These are phyloP conservation scores for Melospiza georgiana DNA, from an alignment of 2,113 vertebrate species.

Conservation along the genomic window DNA sequence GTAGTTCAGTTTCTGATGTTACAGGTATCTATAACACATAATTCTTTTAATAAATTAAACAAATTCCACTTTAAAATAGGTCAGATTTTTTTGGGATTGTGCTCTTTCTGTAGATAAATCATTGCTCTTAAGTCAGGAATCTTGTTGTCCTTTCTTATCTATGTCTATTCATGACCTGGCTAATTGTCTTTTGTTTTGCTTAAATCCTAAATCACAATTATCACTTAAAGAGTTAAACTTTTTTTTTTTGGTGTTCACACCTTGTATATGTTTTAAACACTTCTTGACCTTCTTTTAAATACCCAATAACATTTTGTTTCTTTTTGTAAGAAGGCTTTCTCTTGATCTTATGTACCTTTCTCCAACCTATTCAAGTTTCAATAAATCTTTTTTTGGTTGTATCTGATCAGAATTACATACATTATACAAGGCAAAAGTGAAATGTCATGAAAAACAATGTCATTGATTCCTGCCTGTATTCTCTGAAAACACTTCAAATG, in stretches of 20 bases:
- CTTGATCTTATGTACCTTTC: background rate
- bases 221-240: rapidly evolving
- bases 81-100: background rate
- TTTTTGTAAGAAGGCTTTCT: background rate
- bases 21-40: background rate
- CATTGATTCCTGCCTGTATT: background rate
- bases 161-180: background rate
- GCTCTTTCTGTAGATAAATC: background rate
- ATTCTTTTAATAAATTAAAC: background rate
- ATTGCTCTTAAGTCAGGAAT: background rate
- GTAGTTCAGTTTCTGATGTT: background rate
- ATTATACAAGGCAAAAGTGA: too few species aligned
- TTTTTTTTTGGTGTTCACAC: background rate
- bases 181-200: background rate
- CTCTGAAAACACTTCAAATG: background rate
- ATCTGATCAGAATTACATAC: background rate
- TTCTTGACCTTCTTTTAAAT: background rate
- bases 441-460: background rate
- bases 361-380: background rate
- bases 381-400: background rate
- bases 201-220: background rate
- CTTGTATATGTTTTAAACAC: background rate
- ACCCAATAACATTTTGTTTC: background rate
- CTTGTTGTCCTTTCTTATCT: background rate
- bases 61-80: background rate